Evolutionary conservation across 2,888 invertebrate genomes (phyloP).

Genomic region (Argyresthia albistria): DNA sequence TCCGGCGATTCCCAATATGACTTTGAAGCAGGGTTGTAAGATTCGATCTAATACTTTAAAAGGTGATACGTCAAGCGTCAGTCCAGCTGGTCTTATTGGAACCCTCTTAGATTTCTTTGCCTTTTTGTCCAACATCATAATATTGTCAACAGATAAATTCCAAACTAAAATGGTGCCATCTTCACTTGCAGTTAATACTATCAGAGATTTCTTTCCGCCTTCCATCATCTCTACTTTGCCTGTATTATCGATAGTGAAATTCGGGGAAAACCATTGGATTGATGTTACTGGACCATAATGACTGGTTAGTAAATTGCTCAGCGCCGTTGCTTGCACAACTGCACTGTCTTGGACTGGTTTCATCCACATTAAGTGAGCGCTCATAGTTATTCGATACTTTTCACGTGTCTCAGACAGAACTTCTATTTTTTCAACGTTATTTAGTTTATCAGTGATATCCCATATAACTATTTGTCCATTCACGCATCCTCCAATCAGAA

Average conservation of each 20-base stretch:
- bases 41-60: constrained; percentile 73
- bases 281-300: constrained; percentile 76
- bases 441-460: constrained; percentile 77
- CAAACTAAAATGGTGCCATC: constrained; percentile 81
- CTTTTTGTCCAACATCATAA: constrained; percentile 35
- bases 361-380: constrained; percentile 79
- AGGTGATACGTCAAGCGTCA: constrained; percentile 73
- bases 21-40: constrained; percentile 76
- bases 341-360: constrained; percentile 72
- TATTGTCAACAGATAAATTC: constrained; percentile 74
- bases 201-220: constrained; percentile 54
- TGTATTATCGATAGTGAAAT: constrained; percentile 69
- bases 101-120: constrained; percentile 59
- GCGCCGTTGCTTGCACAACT: constrained; percentile 71
- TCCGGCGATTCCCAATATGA: constrained; percentile 55
- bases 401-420: constrained; percentile 75
- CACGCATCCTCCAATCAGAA: constrained; percentile 79
- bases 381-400: constrained; percentile 74
- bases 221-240: constrained; percentile 59
- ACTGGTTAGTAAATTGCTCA: constrained; percentile 74
- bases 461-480: constrained; percentile 82
- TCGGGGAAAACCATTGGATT: constrained; percentile 79
- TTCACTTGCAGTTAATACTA: constrained; percentile 76
- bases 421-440: constrained; percentile 74
- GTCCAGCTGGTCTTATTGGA: constrained; percentile 65